These are phyloP conservation scores for Sceliomorpha sp. DNA, from an alignment of 2,888 invertebrate genomes.

Conservation along the genomic window DNA sequence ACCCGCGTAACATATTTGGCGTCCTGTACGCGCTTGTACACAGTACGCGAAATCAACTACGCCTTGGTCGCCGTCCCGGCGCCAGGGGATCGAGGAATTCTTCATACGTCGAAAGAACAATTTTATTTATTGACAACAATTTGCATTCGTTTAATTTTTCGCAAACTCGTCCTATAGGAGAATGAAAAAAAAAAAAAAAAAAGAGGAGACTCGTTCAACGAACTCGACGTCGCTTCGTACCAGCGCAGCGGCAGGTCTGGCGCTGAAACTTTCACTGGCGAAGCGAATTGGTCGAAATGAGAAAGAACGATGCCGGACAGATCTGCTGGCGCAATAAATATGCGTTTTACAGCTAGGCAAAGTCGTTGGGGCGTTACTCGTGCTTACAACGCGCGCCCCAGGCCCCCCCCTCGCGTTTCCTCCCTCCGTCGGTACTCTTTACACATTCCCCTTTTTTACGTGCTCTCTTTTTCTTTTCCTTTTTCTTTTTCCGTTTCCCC, in stretches of 20 bases:
- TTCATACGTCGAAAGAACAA: no score
- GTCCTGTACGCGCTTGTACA: no score
- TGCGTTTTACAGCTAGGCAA: slow-evolving; percentile 13
- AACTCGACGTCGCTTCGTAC: slow-evolving; percentile 20
- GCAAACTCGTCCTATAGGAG: no score
- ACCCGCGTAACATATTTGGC: no score
- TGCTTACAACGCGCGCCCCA: neutral
- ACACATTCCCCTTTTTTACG: no score
- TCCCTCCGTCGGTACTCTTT: no score
- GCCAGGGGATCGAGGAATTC: no score
- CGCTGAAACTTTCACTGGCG: slow-evolving; percentile 56
- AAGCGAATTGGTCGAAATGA: slow-evolving; percentile 53
- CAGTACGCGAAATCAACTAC: no score
- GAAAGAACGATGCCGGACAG: slow-evolving; percentile 42
- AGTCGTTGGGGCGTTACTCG: slow-evolving; percentile 40
- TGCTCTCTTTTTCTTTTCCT: neutral
- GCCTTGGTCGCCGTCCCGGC: no score
- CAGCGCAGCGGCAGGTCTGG: neutral
- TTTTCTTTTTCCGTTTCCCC: slow-evolving; percentile 28
- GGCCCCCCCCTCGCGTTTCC: neutral
- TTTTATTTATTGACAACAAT: no score
- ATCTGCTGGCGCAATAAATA: slow-evolving; percentile 35
- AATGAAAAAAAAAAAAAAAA: slow-evolving; percentile 3
- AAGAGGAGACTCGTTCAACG: slow-evolving; percentile 19
- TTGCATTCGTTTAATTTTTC: no score